phyloP scores from a whole-genome alignment of 2,797 vertebrate species.

The Eidolon dupreanum region DNA sequence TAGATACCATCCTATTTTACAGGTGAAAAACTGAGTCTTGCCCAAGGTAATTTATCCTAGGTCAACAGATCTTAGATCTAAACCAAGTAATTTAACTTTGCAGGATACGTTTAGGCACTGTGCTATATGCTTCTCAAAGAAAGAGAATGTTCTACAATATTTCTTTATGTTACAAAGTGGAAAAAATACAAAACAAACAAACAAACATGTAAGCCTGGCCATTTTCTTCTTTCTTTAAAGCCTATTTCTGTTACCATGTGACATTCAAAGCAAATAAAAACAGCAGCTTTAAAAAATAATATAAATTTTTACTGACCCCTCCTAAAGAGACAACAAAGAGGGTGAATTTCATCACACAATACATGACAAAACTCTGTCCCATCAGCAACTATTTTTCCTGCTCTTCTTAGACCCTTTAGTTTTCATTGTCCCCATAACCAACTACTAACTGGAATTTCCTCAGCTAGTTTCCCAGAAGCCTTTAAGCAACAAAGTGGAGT shows the following conservation, averaged over 20 bases:
- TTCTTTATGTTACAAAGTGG: neutral
- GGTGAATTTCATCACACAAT: neutral
- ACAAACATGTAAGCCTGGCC: neutral
- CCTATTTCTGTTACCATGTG: neutral
- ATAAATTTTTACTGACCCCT: neutral
- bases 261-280: constrained; percentile 2
- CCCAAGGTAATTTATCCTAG: neutral
- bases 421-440: neutral
- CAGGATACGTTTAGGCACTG: neutral
- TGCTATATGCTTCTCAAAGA: neutral
- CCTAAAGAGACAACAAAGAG: neutral
- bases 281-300: constrained; percentile 41
- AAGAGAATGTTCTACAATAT: neutral
- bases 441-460: constrained; percentile 28
- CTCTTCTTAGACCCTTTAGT: neutral
- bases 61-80: constrained; percentile 10
- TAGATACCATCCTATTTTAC: neutral
- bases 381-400: neutral
- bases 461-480: constrained; percentile 3
- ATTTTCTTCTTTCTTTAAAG: constrained; percentile 6
- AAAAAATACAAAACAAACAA: neutral
- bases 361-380: neutral
- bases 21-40: constrained; percentile 6
- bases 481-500: neutral
- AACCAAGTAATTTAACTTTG: neutral